phyloP scores from a whole-genome alignment of 2,113 vertebrate species.

The Miniopterus natalensis region DNA sequence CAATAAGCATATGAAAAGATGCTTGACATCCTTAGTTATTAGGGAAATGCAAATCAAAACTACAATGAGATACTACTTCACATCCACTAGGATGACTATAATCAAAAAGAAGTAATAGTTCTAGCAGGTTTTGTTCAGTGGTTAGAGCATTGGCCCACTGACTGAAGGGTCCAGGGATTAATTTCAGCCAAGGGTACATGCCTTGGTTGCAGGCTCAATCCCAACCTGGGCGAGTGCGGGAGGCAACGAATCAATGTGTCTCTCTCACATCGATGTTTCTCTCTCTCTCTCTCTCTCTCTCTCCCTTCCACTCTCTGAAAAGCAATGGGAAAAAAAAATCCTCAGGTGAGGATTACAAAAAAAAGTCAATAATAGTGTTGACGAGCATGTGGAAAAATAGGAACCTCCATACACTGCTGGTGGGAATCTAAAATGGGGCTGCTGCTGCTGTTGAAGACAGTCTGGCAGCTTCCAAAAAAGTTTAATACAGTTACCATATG shows the following conservation, averaged over 20 bases:
- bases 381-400: neutral
- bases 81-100: neutral
- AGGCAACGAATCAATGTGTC: too few relatives aligned
- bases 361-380: neutral
- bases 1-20: neutral
- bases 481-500: neutral
- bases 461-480: neutral
- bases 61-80: neutral
- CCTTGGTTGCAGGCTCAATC: too few relatives aligned
- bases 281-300: too few relatives aligned
- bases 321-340: too few relatives aligned
- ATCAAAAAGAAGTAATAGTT: neutral
- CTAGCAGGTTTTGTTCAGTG: too few relatives aligned
- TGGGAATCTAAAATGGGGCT: neutral
- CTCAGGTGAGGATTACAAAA: too few relatives aligned
- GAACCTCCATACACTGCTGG: neutral
- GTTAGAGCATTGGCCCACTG: too few relatives aligned
- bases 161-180: too few relatives aligned
- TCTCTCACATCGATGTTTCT: too few relatives aligned
- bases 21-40: neutral
- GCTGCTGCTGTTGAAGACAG: neutral
- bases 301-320: too few relatives aligned
- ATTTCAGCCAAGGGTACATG: too few relatives aligned
- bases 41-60: conserved; percentile 50
- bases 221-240: too few relatives aligned